These are phyloP conservation scores for Todiramphus saurophagus DNA, from an alignment of 2,113 vertebrate species.

Conservation along the genomic window DNA sequence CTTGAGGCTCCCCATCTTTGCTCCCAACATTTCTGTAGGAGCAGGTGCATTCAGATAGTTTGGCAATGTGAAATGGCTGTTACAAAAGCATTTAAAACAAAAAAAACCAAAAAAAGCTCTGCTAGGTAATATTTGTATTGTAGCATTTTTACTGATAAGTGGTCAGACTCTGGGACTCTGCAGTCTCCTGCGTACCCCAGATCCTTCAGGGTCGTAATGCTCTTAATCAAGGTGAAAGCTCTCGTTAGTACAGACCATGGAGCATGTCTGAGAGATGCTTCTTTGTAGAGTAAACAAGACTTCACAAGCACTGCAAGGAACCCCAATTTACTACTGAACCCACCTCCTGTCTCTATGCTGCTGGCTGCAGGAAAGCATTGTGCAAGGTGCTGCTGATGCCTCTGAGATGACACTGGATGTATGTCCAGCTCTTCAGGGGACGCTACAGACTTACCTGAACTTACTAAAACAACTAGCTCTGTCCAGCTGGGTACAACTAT, in stretches of 20 bases:
- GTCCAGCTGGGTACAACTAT: not conserved
- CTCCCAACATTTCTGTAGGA: not conserved
- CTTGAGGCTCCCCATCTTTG: not conserved
- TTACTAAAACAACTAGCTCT: not conserved
- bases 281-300: slow-evolving; percentile 15
- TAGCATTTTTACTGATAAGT: not conserved
- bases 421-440: not conserved
- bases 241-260: not conserved
- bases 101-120: not conserved
- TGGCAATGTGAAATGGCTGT: not conserved
- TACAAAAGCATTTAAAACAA: not conserved
- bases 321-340: not conserved
- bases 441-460: not conserved
- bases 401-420: not conserved
- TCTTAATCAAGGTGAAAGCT: not conserved
- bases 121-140: not conserved
- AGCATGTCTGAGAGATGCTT: not conserved
- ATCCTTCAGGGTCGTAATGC: not conserved
- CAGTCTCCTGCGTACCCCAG: not conserved
- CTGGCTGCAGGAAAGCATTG: not conserved
- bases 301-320: not conserved
- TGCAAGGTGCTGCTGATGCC: not conserved
- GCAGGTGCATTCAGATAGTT: not conserved
- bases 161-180: not conserved
- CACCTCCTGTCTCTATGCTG: not conserved